phyloP scores from a whole-genome alignment of 2,888 invertebrate species.

The Sarcophaga rosellei region DNA sequence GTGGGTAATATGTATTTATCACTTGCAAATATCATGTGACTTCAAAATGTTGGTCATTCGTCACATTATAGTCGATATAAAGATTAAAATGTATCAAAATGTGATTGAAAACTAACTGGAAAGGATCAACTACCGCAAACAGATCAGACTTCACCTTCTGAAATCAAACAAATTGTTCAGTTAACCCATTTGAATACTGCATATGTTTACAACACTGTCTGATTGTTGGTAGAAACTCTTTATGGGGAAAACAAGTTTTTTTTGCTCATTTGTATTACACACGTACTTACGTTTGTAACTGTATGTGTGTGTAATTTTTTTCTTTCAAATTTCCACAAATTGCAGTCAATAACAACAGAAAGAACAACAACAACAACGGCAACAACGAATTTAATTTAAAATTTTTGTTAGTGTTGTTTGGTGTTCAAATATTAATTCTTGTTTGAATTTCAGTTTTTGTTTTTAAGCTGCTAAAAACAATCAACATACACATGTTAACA shows the following conservation, averaged over 20 bases:
- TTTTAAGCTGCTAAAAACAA: constrained; percentile 4
- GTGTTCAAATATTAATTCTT: constrained; percentile 53
- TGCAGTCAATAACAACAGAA: constrained; percentile 49
- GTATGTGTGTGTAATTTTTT: not conserved
- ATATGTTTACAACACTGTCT: constrained; percentile 9
- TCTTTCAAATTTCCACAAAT: constrained; percentile 53
- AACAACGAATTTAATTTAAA: no score
- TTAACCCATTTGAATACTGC: not conserved
- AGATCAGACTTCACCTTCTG: no score
- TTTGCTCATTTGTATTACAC: not conserved
- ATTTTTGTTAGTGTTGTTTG: not conserved
- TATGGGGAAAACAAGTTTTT: constrained; percentile 50
- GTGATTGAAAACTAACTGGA: no score
- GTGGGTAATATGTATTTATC: no score
- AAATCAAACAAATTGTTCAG: no score
- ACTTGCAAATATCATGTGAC: no score
- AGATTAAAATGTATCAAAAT: no score
- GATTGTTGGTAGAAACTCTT: constrained; percentile 12
- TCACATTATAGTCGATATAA: no score
- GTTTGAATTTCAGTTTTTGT: constrained; percentile 41
- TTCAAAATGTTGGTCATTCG: no score
- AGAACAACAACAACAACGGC: not conserved
- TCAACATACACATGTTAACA: not conserved
- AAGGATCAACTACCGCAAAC: no score
- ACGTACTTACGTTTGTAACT: not conserved